phyloP scores from a whole-genome alignment of 2,113 vertebrate species.

The Gadus macrocephalus region DNA sequence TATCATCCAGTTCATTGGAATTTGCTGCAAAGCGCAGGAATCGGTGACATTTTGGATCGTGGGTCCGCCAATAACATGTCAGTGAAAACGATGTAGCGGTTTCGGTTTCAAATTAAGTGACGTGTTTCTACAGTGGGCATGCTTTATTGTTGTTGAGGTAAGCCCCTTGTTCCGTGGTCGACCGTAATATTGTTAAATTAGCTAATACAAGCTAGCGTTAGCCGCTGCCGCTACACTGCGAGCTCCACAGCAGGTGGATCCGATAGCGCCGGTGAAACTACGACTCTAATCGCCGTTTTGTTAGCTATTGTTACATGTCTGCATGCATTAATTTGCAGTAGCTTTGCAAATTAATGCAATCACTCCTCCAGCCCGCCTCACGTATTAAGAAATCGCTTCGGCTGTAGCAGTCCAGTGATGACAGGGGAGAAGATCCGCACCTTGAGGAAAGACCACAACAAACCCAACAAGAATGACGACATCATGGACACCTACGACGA shows the following conservation, averaged over 20 bases:
- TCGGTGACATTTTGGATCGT: conserved; percentile 13
- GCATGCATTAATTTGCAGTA: neutral
- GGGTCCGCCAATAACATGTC: neutral
- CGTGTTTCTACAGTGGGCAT: conserved; percentile 18
- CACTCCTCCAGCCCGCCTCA: conserved; percentile 1
- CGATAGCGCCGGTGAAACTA: neutral
- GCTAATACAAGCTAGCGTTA: conserved; percentile 18
- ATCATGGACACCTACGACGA: conserved; percentile 80
- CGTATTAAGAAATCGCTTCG: neutral
- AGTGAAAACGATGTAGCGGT: conserved; percentile 46
- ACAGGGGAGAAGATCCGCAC: conserved; percentile 90
- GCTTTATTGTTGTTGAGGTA: conserved; percentile 19
- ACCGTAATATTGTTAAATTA: conserved; percentile 38
- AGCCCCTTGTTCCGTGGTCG: conserved; percentile 37
- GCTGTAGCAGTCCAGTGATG: conserved; percentile 60
- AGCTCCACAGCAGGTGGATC: conserved; percentile 31
- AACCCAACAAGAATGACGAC: conserved; percentile 81
- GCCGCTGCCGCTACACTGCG: conserved; percentile 19
- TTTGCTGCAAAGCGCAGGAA: conserved; percentile 47
- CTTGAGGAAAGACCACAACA: conserved; percentile 81
- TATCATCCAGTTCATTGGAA: neutral
- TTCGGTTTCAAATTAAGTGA: neutral
- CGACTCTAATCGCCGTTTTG: neutral
- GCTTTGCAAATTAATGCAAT: neutral
- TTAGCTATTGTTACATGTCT: no score